Evolutionary conservation across 2,113 vertebrate genomes (phyloP).

Genomic region (Oxyruncus cristatus): DNA sequence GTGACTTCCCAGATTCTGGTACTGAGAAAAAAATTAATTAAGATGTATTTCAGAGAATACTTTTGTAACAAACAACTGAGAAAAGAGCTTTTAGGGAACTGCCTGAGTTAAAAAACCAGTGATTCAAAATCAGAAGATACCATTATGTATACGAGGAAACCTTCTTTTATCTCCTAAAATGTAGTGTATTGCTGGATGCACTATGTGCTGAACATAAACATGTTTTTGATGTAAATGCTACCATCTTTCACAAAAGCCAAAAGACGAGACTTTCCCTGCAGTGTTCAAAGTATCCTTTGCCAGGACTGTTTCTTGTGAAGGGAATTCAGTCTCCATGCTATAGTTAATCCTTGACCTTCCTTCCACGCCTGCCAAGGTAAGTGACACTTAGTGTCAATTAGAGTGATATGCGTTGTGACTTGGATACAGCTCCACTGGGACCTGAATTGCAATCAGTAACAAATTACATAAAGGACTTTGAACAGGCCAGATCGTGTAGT

Average conservation of each 20-base stretch:
- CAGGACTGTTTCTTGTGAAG: neutral
- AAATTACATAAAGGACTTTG: neutral
- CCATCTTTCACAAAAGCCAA: neutral
- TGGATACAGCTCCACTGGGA: neutral
- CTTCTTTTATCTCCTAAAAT: neutral
- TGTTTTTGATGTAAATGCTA: neutral
- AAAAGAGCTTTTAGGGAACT: neutral
- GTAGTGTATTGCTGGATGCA: neutral
- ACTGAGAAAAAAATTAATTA: neutral
- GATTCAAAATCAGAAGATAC: neutral
- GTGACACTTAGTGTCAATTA: constrained; percentile 45
- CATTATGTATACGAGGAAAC: neutral
- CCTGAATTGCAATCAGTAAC: constrained; percentile 26
- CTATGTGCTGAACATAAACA: neutral
- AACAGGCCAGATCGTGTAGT: neutral
- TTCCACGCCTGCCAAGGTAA: neutral
- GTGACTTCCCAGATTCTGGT: neutral
- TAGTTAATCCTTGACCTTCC: constrained; percentile 53
- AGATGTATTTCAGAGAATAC: neutral
- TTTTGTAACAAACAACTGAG: neutral
- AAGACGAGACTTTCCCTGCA: neutral
- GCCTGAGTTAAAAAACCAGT: neutral
- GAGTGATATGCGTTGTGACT: constrained; percentile 43
- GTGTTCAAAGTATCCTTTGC: neutral
- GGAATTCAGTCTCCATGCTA: neutral